Evolutionary conservation across 2,888 invertebrate species (phyloP).

Genomic region (Drosophila melanosoma): DNA sequence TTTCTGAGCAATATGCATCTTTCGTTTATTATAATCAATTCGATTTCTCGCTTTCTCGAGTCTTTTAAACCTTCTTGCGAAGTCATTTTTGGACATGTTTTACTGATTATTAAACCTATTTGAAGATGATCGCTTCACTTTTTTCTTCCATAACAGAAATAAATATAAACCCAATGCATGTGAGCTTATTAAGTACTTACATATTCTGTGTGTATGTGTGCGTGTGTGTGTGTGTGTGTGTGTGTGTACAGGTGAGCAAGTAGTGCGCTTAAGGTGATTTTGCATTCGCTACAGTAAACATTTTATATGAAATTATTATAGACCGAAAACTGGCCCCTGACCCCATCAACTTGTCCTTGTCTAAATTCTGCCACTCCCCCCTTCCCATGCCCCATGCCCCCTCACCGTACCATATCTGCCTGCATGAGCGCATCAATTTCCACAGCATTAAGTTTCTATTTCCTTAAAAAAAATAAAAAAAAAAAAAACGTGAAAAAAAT

Average conservation of each 20-base stretch:
- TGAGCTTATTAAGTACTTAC: not conserved
- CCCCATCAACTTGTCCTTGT: conserved; percentile 8
- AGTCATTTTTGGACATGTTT: not conserved
- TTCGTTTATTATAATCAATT: not conserved
- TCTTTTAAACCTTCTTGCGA: not conserved
- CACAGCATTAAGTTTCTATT: conserved; percentile 70
- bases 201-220: not conserved
- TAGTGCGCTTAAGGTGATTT: conserved; percentile 21
- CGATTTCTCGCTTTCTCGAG: not conserved
- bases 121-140: not conserved
- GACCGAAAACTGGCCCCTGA: conserved; percentile 21
- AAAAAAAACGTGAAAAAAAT: not conserved
- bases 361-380: too few species aligned
- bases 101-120: not conserved
- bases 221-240: not conserved
- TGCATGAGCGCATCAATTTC: conserved; percentile 39
- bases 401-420: not conserved
- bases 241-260: not conserved
- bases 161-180: not conserved
- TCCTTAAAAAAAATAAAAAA: conserved; percentile 34
- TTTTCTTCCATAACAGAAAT: not conserved
- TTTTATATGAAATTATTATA: conserved; percentile 53
- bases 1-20: not conserved
- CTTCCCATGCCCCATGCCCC: too few species aligned
- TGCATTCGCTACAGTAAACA: conserved; percentile 45